Percentiles rank a stretch among this genome's conserved stretches.
Conservation (phyloP, 1,140 invertebrate species). For the Panagrolaimus sp. region DNA sequence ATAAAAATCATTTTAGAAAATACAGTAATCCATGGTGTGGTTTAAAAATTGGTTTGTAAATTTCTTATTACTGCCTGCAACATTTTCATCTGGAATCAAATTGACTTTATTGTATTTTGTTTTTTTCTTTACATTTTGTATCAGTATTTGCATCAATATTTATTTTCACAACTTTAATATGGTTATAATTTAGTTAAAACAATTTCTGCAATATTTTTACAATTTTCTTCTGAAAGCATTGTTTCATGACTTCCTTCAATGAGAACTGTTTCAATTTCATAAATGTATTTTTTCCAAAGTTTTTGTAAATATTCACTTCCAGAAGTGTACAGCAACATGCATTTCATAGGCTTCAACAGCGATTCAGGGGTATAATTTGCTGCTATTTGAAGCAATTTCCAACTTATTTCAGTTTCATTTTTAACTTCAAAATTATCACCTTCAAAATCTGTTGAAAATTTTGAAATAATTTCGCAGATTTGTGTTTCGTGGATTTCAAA, state of each 20-base stretch:
- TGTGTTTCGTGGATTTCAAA: background rate
- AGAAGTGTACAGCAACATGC: background rate
- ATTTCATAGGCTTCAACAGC: background rate
- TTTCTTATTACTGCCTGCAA: too few relatives aligned
- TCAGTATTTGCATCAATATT: too few relatives aligned
- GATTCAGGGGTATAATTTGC: background rate
- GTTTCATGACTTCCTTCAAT: background rate
- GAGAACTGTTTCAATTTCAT: background rate
- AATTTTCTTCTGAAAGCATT: background rate
- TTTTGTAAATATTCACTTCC: background rate
- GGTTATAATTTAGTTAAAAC: too few relatives aligned
- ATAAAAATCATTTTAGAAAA: background rate
- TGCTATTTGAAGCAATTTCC: slow-evolving; percentile 9
- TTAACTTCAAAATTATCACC: background rate
- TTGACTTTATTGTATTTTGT: too few relatives aligned
- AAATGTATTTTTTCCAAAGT: background rate
- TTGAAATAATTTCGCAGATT: background rate
- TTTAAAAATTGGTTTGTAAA: too few relatives aligned
- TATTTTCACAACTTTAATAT: too few relatives aligned
- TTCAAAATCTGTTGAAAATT: background rate
- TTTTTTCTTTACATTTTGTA: too few relatives aligned
- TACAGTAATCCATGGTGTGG: background rate
- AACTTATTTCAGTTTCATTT: background rate
- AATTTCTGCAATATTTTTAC: too few relatives aligned
- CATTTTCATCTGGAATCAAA: too few relatives aligned